Evolutionary conservation across 2,797 vertebrate genomes (phyloP), one percentile per base, ranked within the genome.

Genomic region (Takifugu rubripes): DNA sequence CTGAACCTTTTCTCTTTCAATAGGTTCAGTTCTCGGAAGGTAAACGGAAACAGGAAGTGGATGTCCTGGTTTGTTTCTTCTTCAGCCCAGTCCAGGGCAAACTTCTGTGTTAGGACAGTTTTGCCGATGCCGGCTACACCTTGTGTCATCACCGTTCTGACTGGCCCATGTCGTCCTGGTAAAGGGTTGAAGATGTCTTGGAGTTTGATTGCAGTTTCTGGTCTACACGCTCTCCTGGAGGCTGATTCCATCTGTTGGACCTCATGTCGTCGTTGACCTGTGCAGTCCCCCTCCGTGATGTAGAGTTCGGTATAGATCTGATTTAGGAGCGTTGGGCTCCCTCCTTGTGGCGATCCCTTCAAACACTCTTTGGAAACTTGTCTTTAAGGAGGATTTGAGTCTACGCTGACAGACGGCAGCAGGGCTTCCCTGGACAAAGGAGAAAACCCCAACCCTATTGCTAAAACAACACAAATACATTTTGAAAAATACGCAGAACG

Each of bases 261-360:
- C 26, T 50, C 49, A 5, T 50, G 49, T 5, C 26, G 9, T 31
- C 2, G 16, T 29, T 50, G 49, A 50, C 26, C 25, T 2, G 6
- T 11, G 14, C 49, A 5, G 24, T 25, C 25, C 12, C 47, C 47
- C 24, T 49, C 47, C 1, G 47, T 49, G 25, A 49, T 14, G 25
- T 25, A 49, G 24, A 49, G 47, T 12, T 49, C 47, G 24, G 47
- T 29, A 16, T n/a, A 50, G 49, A 50, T n/a, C 49, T 31, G 49
- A 17, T 50, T 29, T 24, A 48, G 46, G 8, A 48, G 21, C 2
- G 47, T 26, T 0, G n/a, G 21, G 17, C 25, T 48, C 14, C 46
- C 46, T 5, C 10, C n/a, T 25, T 26, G n/a, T 49, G 3, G 46
- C 46, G 46, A 48, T 24, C 2, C 46, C 46, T 21, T 48, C 46